These are phyloP conservation scores for Clanis bilineata DNA, from an alignment of 2,888 invertebrate species.

Conservation along the genomic window DNA sequence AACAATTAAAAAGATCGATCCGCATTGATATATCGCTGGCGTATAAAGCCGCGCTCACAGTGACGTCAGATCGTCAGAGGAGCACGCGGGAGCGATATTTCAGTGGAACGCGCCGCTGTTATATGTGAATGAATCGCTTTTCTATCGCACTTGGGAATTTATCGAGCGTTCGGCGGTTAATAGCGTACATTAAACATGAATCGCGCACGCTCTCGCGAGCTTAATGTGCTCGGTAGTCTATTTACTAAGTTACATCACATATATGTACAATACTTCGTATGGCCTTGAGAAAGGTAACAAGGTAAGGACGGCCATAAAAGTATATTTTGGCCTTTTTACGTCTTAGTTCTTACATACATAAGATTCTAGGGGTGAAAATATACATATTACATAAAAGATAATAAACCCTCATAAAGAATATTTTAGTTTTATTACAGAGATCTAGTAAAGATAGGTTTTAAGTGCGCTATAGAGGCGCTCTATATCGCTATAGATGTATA, in stretches of 20 bases:
- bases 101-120: constrained; percentile 25
- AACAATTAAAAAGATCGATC: neutral
- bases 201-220: constrained; percentile 36
- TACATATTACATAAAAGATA: too few relatives aligned
- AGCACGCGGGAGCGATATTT: constrained; percentile 31
- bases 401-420: too few relatives aligned
- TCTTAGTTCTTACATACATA: neutral
- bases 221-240: constrained; percentile 13
- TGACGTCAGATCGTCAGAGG: constrained; percentile 20
- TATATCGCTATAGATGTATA: too few relatives aligned
- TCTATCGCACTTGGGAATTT: constrained; percentile 60
- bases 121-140: constrained; percentile 61
- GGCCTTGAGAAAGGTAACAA: neutral
- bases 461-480: too few relatives aligned
- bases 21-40: constrained; percentile 17
- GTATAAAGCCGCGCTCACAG: constrained; percentile 21
- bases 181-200: constrained; percentile 65
- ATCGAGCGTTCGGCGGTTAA: constrained; percentile 57
- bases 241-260: too few relatives aligned
- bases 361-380: too few relatives aligned
- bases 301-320: neutral
- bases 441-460: too few relatives aligned
- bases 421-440: too few relatives aligned
- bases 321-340: neutral
- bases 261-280: neutral